These are phyloP conservation scores for Ophion ventricosus DNA, from an alignment of 2,888 invertebrate genomes.

Conservation along the genomic window DNA sequence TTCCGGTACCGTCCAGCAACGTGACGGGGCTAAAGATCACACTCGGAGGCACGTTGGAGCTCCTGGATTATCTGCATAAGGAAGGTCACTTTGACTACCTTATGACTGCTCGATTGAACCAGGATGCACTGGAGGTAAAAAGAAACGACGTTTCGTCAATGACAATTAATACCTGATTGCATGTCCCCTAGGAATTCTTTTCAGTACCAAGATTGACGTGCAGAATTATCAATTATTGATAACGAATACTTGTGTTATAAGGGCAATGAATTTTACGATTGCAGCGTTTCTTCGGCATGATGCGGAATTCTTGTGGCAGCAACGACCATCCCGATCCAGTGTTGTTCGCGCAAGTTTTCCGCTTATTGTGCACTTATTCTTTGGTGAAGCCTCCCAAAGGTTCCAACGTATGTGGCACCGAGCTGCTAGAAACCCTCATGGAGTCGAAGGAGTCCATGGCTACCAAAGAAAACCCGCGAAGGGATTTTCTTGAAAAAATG, in stretches of 20 bases:
- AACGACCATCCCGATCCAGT: slow-evolving; percentile 67
- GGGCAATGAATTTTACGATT: slow-evolving; percentile 37
- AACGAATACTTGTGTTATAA: slow-evolving; percentile 16
- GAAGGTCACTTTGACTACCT: slow-evolving; percentile 46
- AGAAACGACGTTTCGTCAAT: not conserved
- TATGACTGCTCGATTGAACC: slow-evolving; percentile 57
- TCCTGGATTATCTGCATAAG: slow-evolving; percentile 40
- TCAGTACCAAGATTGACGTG: slow-evolving; percentile 25
- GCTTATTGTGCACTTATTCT: slow-evolving; percentile 66
- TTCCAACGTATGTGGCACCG: slow-evolving; percentile 64
- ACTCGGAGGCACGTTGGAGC: slow-evolving; percentile 54
- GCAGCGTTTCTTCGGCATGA: slow-evolving; percentile 68
- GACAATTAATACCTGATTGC: not conserved
- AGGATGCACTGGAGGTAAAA: slow-evolving; percentile 59
- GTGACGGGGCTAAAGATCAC: slow-evolving; percentile 53
- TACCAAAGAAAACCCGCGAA: slow-evolving; percentile 12
- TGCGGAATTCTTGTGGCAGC: slow-evolving; percentile 64
- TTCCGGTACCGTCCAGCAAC: slow-evolving; percentile 55
- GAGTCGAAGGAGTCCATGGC: slow-evolving; percentile 47
- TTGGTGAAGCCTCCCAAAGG: slow-evolving; percentile 68
- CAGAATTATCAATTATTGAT: slow-evolving; percentile 29
- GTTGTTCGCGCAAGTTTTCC: slow-evolving; percentile 64
- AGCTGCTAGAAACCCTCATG: slow-evolving; percentile 58
- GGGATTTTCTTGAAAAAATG: slow-evolving; percentile 43
- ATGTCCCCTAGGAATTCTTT: slow-evolving; percentile 2